Conservation (phyloP, 2,113 vertebrate species). For the Axis porcinus region DNA sequence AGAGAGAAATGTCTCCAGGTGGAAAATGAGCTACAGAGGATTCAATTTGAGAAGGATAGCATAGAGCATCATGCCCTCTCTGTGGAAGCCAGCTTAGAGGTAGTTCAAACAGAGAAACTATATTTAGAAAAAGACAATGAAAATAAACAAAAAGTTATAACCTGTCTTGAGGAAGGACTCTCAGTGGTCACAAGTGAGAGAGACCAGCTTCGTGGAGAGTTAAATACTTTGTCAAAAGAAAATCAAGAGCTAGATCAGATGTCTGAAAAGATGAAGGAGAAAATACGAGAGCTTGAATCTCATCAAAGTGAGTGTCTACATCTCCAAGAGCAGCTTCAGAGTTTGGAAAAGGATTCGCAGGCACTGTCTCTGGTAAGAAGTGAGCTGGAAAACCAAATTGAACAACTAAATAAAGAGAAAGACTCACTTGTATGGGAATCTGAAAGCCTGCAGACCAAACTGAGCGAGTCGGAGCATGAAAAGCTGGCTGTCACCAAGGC, state of each 20-base stretch:
- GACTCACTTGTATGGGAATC: slow-evolving; percentile 74
- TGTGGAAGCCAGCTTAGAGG: slow-evolving; percentile 80
- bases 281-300: slow-evolving; percentile 80
- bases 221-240: slow-evolving; percentile 82
- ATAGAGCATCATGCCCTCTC: slow-evolving; percentile 79
- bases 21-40: slow-evolving; percentile 80
- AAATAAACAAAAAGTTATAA: slow-evolving; percentile 74
- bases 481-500: slow-evolving; percentile 81
- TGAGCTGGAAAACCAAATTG: slow-evolving; percentile 78
- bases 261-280: slow-evolving; percentile 79
- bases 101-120: slow-evolving; percentile 79
- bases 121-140: slow-evolving; percentile 81
- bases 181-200: slow-evolving; percentile 77
- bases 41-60: slow-evolving; percentile 82
- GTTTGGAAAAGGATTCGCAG: slow-evolving; percentile 73
- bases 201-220: slow-evolving; percentile 78
- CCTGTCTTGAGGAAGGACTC: slow-evolving; percentile 83
- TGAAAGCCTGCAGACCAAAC: slow-evolving; percentile 81
- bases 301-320: slow-evolving; percentile 73
- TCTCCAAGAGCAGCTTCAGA: slow-evolving; percentile 78
- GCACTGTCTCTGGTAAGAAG: slow-evolving; percentile 71
- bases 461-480: slow-evolving; percentile 80
- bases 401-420: slow-evolving; percentile 80
- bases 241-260: slow-evolving; percentile 80
- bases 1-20: slow-evolving; percentile 82